Base-by-base conservation (phyloP, 35 echinoderm and acorn worm species). In the Strongylocentrotus purpuratus region DNA sequence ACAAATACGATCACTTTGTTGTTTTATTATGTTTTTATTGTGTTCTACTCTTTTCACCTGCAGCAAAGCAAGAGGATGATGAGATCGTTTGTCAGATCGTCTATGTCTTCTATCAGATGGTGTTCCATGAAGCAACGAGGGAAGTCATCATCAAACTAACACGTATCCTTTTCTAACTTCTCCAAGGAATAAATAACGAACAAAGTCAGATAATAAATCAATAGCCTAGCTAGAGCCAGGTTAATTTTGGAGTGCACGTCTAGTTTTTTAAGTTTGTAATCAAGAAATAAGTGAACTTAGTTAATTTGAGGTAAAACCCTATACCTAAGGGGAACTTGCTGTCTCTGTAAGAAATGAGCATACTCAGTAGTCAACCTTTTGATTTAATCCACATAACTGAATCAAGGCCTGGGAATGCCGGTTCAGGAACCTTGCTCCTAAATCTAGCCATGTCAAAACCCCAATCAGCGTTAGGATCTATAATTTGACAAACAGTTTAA, bases 41-140 rank as follows among this genome's bases (percentile, higher is more conserved):
- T 33, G 85, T 33, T 86, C 85, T 33, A 20, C 28, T 35, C 31
- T 48, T 47, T 95, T 94, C 4, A 35, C 47, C 22, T 97, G 15
- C 95, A 99, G 98, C 98, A 78, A 99, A 99, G 86, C 98, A 99
- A 95, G 98, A 99, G 94, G 98, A 99, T 94, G 98, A 99, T 95
- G 98, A 99, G 96, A 99, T 99, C 33, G 98, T 99, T 22, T 98
- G 98, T 95, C 98, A 99, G 96, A 99, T 99, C 48, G 98, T 99
- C 25, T 99, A 99, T 86, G 98, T 99, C 46, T 99, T 99, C 92
- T 99, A 99, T 61, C 98, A 99, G 95, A 99, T 99, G 98, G 98
- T 98, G 46, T 99, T 99, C 92, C 97, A 99, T 90, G 97, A 99
- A 95, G 98, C 98, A 32, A 99, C 97, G 4, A 90, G 98, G 46